Percentiles rank a stretch among this genome's conserved stretches.
Evolutionary conservation across 2,797 vertebrate species (phyloP).

Genomic region (Pogoniulus pusillus): DNA sequence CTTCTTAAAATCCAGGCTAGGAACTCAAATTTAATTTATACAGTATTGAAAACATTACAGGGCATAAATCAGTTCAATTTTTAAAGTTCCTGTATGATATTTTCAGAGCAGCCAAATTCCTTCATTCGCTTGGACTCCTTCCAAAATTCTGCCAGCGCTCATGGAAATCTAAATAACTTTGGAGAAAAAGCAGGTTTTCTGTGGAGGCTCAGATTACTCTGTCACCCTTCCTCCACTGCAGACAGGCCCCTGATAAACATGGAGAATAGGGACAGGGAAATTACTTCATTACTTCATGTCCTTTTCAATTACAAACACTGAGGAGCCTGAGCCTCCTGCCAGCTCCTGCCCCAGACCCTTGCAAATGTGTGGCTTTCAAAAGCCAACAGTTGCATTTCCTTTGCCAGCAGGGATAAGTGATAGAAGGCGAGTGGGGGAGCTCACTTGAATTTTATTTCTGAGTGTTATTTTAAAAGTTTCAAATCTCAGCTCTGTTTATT

Average conservation of each 20-base stretch:
- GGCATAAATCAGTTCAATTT: constrained; percentile 80
- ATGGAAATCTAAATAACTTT: constrained; percentile 82
- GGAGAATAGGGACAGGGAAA: constrained; percentile 81
- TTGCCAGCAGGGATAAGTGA: constrained; percentile 53
- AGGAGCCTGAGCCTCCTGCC: constrained; percentile 68
- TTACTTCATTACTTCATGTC: constrained; percentile 82
- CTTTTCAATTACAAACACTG: constrained; percentile 79
- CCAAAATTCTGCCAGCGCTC: constrained; percentile 78
- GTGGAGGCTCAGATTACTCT: constrained; percentile 77
- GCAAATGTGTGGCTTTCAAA: constrained; percentile 67
- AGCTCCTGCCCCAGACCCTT: constrained; percentile 59
- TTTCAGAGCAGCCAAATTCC: constrained; percentile 76
- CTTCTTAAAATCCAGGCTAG: constrained; percentile 71
- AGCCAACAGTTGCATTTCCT: constrained; percentile 70
- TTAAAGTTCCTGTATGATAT: constrained; percentile 75
- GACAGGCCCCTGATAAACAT: constrained; percentile 78
- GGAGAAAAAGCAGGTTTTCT: constrained; percentile 82
- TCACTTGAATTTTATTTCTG: constrained; percentile 31
- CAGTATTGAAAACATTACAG: constrained; percentile 81
- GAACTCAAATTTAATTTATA: constrained; percentile 78
- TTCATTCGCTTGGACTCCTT: constrained; percentile 75
- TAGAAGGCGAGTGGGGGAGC: constrained; percentile 3
- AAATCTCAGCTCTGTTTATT: constrained; percentile 43
- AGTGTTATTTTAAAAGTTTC: constrained; percentile 54
- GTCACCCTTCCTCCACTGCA: constrained; percentile 77